Evolutionary conservation across 2,888 invertebrate genomes (phyloP), one percentile per base, ranked within the genome.

Genomic region (Diadegma fenestrale): DNA sequence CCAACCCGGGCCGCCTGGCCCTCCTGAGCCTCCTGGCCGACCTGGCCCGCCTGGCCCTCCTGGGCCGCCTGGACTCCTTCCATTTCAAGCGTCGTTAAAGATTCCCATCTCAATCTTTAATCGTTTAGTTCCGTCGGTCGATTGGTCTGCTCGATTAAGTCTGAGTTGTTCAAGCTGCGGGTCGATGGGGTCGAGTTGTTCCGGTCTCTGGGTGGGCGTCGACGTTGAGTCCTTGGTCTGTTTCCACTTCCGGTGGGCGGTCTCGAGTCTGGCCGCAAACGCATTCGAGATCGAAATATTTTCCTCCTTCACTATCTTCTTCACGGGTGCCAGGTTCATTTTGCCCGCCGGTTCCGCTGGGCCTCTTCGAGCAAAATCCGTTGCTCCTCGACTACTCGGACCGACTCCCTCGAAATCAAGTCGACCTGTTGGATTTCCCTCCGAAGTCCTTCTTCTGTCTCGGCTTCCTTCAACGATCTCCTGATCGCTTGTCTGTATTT

Each of bases 381-480:
- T 22, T 72, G 58, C 30, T 41, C 58, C 17, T 58, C 58, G 17
- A 72, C 0, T 14, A 58, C 58, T 14, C 43, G 72, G 41, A 19
- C 58, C 12, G 58, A 41, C 17, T 22, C 17, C 8, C 58, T 72
- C 8, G 58, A 72, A 2, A 58, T 58, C 72, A 43, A 22, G 58
- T 72, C 72, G 22, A 72, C 58, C 26, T 26, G 41, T 22, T 41
- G 58, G 26, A 72, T 72, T 58, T 72, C 72, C 10, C 22, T 17
- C 2, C 72, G 72, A 58, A 72, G 72, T 26, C 41, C 22, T n/a
- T 58, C 43, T 26, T 72, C 58, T 26, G 41, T 72, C 41, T 26
- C 58, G 22, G 72, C 72, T 10, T 72, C 72, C 26, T 22, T 72
- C 8, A 58, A 17, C 2, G 72, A 72, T 14, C 14, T 0, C 19